Percentiles rank a stretch among this genome's conserved stretches.
phyloP scores from a whole-genome alignment of 2,888 invertebrate genomes.

The Nebria brevicollis region DNA sequence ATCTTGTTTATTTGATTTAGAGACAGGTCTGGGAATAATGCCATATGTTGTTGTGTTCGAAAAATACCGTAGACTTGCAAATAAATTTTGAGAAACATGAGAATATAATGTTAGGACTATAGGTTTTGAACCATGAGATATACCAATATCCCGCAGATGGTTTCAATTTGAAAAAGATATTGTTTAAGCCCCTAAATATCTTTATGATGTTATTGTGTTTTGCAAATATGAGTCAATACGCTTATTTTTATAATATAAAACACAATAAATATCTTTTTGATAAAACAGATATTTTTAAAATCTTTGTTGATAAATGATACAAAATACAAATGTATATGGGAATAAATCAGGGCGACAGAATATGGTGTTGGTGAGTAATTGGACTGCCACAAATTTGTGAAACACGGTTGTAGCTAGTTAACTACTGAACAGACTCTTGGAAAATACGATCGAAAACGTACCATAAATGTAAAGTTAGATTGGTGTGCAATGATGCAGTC shows the following conservation, averaged over 20 bases:
- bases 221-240: too few species aligned
- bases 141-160: not conserved
- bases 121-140: not conserved
- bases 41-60: conserved; percentile 31
- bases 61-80: conserved; percentile 20
- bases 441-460: conserved; percentile 1
- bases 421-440: not conserved
- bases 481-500: not conserved
- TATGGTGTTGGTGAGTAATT: not conserved
- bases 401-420: conserved; percentile 3
- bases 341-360: not conserved
- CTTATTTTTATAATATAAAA: too few species aligned
- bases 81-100: conserved; percentile 35
- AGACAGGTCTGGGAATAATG: conserved; percentile 43
- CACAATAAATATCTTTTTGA: too few species aligned
- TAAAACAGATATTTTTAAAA: too few species aligned
- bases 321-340: not conserved
- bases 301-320: not conserved
- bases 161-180: not conserved
- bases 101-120: conserved; percentile 28
- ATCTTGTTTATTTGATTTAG: conserved; percentile 42
- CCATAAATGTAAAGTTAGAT: not conserved
- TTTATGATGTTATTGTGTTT: too few species aligned
- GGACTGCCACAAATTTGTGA: conserved; percentile 3
- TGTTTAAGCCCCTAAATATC: not conserved